Conservation (phyloP, 2,888 invertebrate genomes). For the Galeruca laticollis region DNA sequence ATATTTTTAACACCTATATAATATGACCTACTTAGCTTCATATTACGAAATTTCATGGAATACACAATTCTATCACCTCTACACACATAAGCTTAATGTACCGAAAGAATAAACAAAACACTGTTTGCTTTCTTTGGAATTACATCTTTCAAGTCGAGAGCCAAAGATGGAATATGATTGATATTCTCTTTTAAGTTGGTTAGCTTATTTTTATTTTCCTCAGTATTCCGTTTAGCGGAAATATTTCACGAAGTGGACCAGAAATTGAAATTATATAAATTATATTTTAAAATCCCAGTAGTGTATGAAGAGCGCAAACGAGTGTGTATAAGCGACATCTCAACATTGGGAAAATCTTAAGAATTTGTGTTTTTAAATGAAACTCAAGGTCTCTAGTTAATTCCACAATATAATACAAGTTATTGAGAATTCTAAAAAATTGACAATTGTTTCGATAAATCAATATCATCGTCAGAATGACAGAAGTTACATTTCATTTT, state of each 20-base stretch:
- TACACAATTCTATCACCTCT: no score
- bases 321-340: neutral
- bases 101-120: neutral
- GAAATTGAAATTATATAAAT: neutral
- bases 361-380: no score
- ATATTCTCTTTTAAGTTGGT: neutral
- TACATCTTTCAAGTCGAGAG: neutral
- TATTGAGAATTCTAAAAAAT: no score
- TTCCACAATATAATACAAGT: no score
- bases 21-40: no score
- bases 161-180: neutral
- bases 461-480: no score
- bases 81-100: no score
- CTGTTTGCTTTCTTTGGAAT: neutral
- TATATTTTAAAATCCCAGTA: neutral
- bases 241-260: neutral
- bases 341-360: neutral
- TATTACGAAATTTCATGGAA: no score
- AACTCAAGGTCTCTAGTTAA: no score
- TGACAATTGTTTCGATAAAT: no score
- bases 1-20: no score
- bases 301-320: neutral
- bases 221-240: neutral
- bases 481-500: no score
- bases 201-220: neutral